Evolutionary conservation across 2,113 vertebrate genomes (phyloP).

Genomic region (Bolborhynchus lineola): DNA sequence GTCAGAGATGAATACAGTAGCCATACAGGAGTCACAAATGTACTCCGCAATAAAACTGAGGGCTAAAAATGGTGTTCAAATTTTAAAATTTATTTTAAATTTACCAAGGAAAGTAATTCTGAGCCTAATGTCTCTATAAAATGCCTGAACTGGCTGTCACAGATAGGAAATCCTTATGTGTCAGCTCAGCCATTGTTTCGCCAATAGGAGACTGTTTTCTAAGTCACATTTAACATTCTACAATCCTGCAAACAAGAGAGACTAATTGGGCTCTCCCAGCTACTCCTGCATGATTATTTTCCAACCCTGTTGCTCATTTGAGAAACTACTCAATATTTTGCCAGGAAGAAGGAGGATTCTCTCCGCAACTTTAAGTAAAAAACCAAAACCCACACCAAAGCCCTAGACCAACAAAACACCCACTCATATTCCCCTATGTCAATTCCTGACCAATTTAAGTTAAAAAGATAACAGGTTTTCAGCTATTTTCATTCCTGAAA

Average conservation of each 20-base stretch:
- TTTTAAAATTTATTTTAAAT: neutral
- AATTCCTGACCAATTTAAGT: neutral
- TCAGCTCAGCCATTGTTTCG: neutral
- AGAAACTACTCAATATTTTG: neutral
- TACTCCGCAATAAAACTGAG: neutral
- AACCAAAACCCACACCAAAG: neutral
- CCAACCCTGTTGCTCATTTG: neutral
- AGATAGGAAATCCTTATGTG: neutral
- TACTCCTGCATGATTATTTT: neutral
- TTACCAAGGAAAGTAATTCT: neutral
- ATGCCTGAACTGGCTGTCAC: neutral
- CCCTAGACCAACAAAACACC: neutral
- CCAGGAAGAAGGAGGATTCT: neutral
- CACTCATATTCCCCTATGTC: neutral
- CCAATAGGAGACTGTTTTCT: neutral
- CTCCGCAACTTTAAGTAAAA: neutral
- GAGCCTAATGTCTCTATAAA: neutral
- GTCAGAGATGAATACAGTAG: neutral
- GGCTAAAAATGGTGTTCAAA: neutral
- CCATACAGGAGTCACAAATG: neutral
- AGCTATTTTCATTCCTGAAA: neutral
- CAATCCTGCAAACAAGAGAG: neutral
- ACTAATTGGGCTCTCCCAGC: neutral
- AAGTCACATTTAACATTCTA: neutral
- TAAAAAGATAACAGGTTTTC: neutral